Percentiles rank a stretch among this genome's conserved stretches.
Conservation (phyloP, 1,140 invertebrate species). For the Pissodes strobi region DNA sequence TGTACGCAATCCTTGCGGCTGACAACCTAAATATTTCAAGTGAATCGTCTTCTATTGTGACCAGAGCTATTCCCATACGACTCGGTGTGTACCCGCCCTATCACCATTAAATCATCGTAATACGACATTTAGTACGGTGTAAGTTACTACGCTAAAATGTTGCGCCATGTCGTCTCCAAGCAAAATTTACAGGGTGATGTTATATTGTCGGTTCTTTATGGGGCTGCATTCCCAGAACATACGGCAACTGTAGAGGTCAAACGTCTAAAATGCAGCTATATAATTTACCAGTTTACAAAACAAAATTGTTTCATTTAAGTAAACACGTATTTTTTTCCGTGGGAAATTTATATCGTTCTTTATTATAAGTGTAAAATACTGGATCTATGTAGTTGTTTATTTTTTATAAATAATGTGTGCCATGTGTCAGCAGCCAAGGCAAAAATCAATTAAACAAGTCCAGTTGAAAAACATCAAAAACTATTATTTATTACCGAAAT, state of each 20-base stretch:
- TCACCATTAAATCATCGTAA: slow-evolving; percentile 32
- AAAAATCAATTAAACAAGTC: too few species aligned
- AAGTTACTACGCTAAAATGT: slow-evolving; percentile 30
- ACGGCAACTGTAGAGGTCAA: slow-evolving; percentile 11
- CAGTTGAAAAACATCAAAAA: too few species aligned
- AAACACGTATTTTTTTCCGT: background rate
- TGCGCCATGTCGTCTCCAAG: slow-evolving; percentile 14
- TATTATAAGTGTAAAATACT: background rate
- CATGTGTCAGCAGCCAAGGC: too few species aligned
- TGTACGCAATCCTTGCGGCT: too few species aligned
- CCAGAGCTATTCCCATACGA: slow-evolving; percentile 26
- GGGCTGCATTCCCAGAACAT: slow-evolving; percentile 23
- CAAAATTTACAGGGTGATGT: slow-evolving; percentile 30
- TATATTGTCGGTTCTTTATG: slow-evolving; percentile 21
- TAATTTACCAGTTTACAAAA: slow-evolving; percentile 3
- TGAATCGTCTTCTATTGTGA: slow-evolving; percentile 23
- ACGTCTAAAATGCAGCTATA: slow-evolving; percentile 10
- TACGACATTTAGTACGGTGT: slow-evolving; percentile 32
- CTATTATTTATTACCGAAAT: too few species aligned
- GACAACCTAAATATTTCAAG: slow-evolving; percentile 14
- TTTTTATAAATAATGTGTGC: too few species aligned
- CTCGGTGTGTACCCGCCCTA: slow-evolving; percentile 19
- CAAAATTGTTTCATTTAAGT: background rate
- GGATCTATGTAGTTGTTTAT: too few species aligned
- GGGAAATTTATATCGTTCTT: background rate